These are phyloP conservation scores for Sturmia bella DNA, from an alignment of 2,888 invertebrate genomes.

Conservation along the genomic window DNA sequence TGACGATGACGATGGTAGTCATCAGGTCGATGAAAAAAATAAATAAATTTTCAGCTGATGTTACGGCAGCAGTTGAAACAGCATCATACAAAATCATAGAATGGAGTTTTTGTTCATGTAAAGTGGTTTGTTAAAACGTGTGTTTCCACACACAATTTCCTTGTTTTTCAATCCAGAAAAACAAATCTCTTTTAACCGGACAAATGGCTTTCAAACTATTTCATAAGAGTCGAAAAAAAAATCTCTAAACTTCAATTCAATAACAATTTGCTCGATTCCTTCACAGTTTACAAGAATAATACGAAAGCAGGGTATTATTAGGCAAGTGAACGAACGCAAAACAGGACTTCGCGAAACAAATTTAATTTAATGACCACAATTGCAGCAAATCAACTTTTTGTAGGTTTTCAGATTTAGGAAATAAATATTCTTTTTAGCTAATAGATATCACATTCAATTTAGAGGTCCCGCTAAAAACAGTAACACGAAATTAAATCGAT, in stretches of 20 bases:
- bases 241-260: conserved; percentile 56
- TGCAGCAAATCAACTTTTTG: too few species aligned
- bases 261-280: conserved; percentile 46
- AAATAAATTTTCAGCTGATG: not conserved
- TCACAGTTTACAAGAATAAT: not conserved
- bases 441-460: too few species aligned
- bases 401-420: too few species aligned
- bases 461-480: too few species aligned
- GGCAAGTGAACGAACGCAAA: too few species aligned
- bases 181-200: too few species aligned
- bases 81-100: conserved; percentile 26
- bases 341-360: too few species aligned
- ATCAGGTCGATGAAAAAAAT: not conserved
- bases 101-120: conserved; percentile 13
- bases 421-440: too few species aligned
- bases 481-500: too few species aligned
- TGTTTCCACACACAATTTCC: conserved; percentile 31
- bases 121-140: conserved; percentile 11
- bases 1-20: conserved; percentile 10
- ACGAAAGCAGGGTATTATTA: too few species aligned
- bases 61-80: conserved; percentile 6
- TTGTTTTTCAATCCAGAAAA: not conserved
- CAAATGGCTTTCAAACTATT: conserved; percentile 53
- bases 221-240: conserved; percentile 15
- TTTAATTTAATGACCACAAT: too few species aligned